phyloP scores from a whole-genome alignment of 2,888 invertebrate genomes.

The Synanthedon myopaeformis region DNA sequence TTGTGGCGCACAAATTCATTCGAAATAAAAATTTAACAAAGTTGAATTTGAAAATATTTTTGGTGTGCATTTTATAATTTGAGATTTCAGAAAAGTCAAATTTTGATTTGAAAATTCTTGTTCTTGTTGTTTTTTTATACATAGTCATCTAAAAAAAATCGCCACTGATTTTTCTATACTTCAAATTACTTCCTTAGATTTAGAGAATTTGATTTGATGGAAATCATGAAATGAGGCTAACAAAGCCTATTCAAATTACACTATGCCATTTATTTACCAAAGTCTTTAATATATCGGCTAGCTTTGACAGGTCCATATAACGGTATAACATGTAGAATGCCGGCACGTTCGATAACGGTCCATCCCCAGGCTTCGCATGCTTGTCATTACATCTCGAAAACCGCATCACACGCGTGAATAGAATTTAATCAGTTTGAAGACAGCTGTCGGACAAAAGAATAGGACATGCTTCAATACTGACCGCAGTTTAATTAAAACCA shows the following conservation, averaged over 20 bases:
- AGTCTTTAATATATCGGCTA: slow-evolving; percentile 8
- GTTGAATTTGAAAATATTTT: no score
- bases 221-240: slow-evolving; percentile 13
- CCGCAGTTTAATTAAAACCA: neutral
- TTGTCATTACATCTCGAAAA: slow-evolving; percentile 33
- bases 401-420: slow-evolving; percentile 24
- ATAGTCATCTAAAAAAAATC: no score
- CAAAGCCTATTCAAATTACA: slow-evolving; percentile 15
- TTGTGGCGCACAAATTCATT: no score
- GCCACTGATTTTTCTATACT: no score
- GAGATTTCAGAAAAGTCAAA: no score
- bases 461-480: neutral
- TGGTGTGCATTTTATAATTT: no score
- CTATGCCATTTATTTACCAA: slow-evolving; percentile 15
- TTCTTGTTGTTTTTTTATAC: no score
- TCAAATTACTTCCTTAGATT: no score
- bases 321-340: slow-evolving; percentile 38
- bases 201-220: no score
- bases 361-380: slow-evolving; percentile 30
- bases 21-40: no score
- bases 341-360: slow-evolving; percentile 54
- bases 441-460: neutral
- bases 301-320: slow-evolving; percentile 20
- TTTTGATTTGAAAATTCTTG: no score
- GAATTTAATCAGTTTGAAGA: slow-evolving; percentile 26